Base-by-base conservation (phyloP, 1,140 invertebrate species). In the Magallana angulata region DNA sequence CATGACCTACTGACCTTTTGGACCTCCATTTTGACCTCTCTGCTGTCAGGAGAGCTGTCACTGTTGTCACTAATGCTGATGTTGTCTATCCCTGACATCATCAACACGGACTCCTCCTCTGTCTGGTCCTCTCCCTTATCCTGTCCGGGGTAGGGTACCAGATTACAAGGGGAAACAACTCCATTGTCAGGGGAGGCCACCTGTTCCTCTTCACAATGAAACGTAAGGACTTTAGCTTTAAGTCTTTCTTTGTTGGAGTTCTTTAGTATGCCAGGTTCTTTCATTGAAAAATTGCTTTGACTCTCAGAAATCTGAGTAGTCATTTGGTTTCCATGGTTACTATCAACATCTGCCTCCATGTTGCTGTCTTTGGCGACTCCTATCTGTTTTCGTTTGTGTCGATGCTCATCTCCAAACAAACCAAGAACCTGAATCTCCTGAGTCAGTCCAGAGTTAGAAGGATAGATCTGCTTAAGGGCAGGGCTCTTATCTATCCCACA, bases 401-500 rank as follows among this genome's bases (percentile, higher is more conserved):
- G n/a, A 64, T 91, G 91, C 87, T 92, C 92, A 90, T 90, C 90
- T 4, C 91, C 90, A 86, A 86, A 87, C 30, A 92, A 24, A 48
- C 82, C 58, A 16, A 93, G 76, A 57, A 87, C 11, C 12, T 62
- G 58, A 36, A 93, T 90, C 58, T 93, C 92, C 30, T 90, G 87
- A 4, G 92, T 93, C 36, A 93, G 85, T 36, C 92, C 92, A 64
- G 91, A 88, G 84, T 80, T 83, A 24, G 24, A n/a, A 7, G 80
- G 81, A 16, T 76, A 59, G 7, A 71, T 71, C 24, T 71, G 68
- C 64, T 87, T 89, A 2, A 85, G 57, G 12, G 85, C 58, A 7
- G 89, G 90, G 76, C 90, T 91, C 80, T 85, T 90, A 11, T 89
- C 91, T 12, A 92, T 84, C 57, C 62, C n/a, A 84, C 85, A 88